These are phyloP conservation scores for Aradophagus sp. DNA, from an alignment of 1,140 invertebrate species.

Conservation along the genomic window DNA sequence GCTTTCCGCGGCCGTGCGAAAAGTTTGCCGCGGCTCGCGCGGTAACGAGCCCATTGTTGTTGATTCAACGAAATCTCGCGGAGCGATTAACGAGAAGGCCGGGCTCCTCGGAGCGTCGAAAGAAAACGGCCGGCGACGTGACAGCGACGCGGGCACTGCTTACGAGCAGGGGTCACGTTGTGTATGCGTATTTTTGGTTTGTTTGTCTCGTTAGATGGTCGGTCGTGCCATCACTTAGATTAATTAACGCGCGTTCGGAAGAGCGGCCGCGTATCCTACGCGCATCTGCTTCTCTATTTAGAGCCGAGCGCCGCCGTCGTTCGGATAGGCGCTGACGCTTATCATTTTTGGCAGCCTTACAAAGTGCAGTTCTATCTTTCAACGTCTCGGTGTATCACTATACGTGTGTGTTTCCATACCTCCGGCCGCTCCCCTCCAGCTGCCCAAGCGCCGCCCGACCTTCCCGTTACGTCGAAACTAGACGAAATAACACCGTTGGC, in stretches of 20 bases:
- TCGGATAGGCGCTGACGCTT: constrained; percentile 48
- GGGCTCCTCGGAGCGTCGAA: too few species aligned
- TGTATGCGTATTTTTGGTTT: constrained; percentile 43
- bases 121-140: too few species aligned
- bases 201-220: constrained; percentile 31
- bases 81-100: too few species aligned
- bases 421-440: constrained; percentile 20
- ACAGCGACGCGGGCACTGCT: constrained; percentile 13
- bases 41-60: too few species aligned
- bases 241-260: constrained; percentile 44
- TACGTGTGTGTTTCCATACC: constrained; percentile 28
- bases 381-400: constrained; percentile 39
- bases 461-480: constrained; percentile 43
- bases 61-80: too few species aligned
- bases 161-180: constrained; percentile 14
- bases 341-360: constrained; percentile 58
- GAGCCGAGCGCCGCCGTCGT: constrained; percentile 38
- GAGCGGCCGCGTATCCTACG: constrained; percentile 43
- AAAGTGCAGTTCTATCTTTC: constrained; percentile 52
- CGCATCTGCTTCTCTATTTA: constrained; percentile 53
- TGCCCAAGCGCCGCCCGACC: constrained; percentile 27
- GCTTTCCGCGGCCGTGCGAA: too few species aligned
- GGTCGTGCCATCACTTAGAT: constrained; percentile 46
- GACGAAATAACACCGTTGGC: constrained; percentile 54
- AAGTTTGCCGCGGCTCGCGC: too few species aligned